Percentiles rank a stretch among this genome's conserved stretches.
These are phyloP conservation scores for Ophion obscuratus DNA, from an alignment of 2,888 invertebrate species.

Conservation along the genomic window DNA sequence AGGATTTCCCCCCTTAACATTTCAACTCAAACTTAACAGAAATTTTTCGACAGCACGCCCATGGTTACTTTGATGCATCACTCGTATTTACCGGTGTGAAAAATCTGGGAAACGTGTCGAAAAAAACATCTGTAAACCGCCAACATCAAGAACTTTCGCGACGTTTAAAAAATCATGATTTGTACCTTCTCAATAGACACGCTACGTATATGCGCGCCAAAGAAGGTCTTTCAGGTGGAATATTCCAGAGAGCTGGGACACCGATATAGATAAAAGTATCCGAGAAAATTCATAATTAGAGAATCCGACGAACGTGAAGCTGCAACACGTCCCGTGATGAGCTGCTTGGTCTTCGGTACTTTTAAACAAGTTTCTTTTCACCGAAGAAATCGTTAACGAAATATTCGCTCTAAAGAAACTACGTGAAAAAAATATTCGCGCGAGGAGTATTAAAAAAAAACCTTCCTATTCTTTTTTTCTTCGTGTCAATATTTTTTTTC, in stretches of 20 bases:
- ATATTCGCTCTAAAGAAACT: neutral
- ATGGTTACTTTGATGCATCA: too few species aligned
- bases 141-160: neutral
- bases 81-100: neutral
- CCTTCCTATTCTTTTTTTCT: too few species aligned
- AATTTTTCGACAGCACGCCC: too few species aligned
- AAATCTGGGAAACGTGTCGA: neutral
- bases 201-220: neutral
- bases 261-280: conserved; percentile 3
- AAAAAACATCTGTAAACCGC: neutral
- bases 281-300: conserved; percentile 19
- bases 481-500: neutral
- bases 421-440: neutral
- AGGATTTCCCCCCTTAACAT: too few species aligned
- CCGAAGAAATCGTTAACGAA: too few species aligned
- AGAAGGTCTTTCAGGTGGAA: conserved; percentile 12
- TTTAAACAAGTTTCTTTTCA: neutral
- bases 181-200: conserved; percentile 1
- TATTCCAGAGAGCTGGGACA: neutral
- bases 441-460: too few species aligned
- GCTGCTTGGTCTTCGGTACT: neutral
- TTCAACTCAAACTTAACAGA: too few species aligned
- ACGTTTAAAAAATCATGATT: conserved; percentile 11
- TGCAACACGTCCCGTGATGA: neutral
- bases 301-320: conserved; percentile 11